phyloP scores from a whole-genome alignment of 2,888 invertebrate genomes.

The Sisyra nigra region DNA sequence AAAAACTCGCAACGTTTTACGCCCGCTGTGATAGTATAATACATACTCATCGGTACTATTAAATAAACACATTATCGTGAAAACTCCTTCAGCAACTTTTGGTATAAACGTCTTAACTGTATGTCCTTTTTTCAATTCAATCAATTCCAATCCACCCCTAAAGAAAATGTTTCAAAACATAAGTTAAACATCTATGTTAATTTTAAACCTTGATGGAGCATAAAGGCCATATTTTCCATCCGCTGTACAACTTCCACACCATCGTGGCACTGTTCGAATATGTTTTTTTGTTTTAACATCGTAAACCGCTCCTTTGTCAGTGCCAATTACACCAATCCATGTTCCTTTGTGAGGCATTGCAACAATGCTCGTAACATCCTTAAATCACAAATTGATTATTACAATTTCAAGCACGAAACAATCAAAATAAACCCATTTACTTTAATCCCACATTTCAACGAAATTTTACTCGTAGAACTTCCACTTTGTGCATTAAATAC shows the following conservation, averaged over 20 bases:
- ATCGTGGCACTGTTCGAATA: conserved; percentile 73
- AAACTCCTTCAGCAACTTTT: conserved; percentile 91
- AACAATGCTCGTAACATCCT: conserved; percentile 59
- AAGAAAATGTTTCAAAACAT: conserved; percentile 13
- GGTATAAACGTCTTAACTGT: conserved; percentile 83
- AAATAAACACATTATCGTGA: conserved; percentile 88
- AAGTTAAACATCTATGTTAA: neutral
- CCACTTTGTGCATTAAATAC: conserved; percentile 75
- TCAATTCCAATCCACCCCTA: conserved; percentile 83
- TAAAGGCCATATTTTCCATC: conserved; percentile 85
- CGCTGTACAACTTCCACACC: conserved; percentile 78
- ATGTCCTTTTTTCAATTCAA: conserved; percentile 80
- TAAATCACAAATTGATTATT: conserved; percentile 12
- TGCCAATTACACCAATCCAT: conserved; percentile 75
- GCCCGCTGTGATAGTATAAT: conserved; percentile 90
- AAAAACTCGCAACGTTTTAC: conserved; percentile 86
- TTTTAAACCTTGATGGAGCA: conserved; percentile 60
- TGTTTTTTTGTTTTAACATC: conserved; percentile 81
- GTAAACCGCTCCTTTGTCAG: conserved; percentile 78
- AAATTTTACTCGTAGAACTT: conserved; percentile 31
- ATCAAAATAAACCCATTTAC: no score
- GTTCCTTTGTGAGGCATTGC: conserved; percentile 67
- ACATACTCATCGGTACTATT: conserved; percentile 90
- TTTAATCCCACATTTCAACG: conserved; percentile 37
- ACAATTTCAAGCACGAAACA: no score